A percentile compares a stretch with the other conserved stretches of the same genome.
These are phyloP conservation scores for human DNA, from an alignment of 2,113 vertebrate species.

Conservation along the genomic window DNA sequence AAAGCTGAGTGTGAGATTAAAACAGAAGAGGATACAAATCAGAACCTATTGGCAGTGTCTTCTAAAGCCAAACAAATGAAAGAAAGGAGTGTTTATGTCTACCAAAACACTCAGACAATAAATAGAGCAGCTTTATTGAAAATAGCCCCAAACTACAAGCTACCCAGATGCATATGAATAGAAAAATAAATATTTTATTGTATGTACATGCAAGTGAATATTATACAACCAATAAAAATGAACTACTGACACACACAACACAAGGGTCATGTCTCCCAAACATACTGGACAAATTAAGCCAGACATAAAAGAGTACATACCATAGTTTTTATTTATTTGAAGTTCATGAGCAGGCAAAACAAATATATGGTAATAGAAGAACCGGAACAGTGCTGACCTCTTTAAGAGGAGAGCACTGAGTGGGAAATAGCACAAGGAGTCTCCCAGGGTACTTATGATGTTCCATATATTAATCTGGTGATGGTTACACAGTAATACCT, in stretches of 20 bases:
- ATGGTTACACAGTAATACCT: background rate
- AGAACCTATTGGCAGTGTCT: background rate
- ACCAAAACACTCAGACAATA: background rate
- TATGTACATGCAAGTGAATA: background rate
- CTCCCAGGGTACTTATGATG: fast-evolving
- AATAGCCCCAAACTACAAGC: background rate
- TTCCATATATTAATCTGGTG: background rate
- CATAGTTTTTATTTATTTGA: background rate
- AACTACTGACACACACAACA: background rate
- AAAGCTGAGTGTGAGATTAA: background rate
- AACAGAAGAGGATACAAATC: background rate
- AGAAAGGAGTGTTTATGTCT: background rate
- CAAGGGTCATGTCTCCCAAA: background rate
- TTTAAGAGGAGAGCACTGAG: background rate
- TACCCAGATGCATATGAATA: background rate
- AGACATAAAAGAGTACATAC: background rate
- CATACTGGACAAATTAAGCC: background rate
- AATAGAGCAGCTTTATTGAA: background rate
- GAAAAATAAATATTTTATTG: background rate
- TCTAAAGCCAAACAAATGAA: background rate
- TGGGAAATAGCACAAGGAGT: background rate
- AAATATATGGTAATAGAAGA: background rate
- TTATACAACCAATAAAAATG: conserved; percentile 30
- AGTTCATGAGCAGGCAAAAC: background rate
- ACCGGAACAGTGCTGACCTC: background rate